These are phyloP conservation scores for Palythoa caribaeorum DNA, from an alignment of 92 coral and sea anemone species.

Conservation along the genomic window DNA sequence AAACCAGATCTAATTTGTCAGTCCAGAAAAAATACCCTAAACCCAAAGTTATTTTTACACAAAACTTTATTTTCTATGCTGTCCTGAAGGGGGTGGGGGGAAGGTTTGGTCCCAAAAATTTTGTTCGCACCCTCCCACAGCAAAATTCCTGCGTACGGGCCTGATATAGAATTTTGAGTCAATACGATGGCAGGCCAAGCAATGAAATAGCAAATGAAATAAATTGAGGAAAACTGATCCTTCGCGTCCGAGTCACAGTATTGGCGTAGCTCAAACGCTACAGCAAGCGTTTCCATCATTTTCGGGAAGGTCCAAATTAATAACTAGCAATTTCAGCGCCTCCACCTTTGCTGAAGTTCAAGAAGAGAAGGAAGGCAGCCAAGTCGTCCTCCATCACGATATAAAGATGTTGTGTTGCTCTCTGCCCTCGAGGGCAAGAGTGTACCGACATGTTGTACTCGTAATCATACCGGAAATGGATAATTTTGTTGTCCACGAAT, in stretches of 20 bases:
- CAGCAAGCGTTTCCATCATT: slow-evolving; percentile 21
- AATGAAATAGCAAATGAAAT: slow-evolving; percentile 11
- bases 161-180: slow-evolving; percentile 4
- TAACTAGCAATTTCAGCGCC: slow-evolving; percentile 15
- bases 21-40: too few relatives aligned
- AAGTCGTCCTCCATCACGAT: slow-evolving; percentile 25
- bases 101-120: too few relatives aligned
- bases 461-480: slow-evolving; percentile 46
- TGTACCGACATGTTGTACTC: slow-evolving; percentile 60
- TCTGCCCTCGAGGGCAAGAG: slow-evolving; percentile 50
- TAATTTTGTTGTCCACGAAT: slow-evolving; percentile 53
- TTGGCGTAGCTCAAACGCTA: slow-evolving; percentile 17
- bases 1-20: too few relatives aligned
- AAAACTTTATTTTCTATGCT: too few relatives aligned
- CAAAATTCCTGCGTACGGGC: slow-evolving; percentile 5
- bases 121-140: too few relatives aligned
- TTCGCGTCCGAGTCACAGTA: slow-evolving; percentile 18
- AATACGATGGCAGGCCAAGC: not conserved
- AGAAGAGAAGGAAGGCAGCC: slow-evolving; percentile 5
- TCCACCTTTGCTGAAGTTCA: slow-evolving; percentile 18
- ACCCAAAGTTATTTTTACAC: too few relatives aligned
- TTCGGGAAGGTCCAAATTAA: not conserved
- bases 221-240: not conserved
- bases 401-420: slow-evolving; percentile 57
- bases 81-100: too few relatives aligned